Evolutionary conservation across 1,140 invertebrate genomes (phyloP), one percentile per base, ranked within the genome.

Genomic region (Hylaeus anthracinus): DNA sequence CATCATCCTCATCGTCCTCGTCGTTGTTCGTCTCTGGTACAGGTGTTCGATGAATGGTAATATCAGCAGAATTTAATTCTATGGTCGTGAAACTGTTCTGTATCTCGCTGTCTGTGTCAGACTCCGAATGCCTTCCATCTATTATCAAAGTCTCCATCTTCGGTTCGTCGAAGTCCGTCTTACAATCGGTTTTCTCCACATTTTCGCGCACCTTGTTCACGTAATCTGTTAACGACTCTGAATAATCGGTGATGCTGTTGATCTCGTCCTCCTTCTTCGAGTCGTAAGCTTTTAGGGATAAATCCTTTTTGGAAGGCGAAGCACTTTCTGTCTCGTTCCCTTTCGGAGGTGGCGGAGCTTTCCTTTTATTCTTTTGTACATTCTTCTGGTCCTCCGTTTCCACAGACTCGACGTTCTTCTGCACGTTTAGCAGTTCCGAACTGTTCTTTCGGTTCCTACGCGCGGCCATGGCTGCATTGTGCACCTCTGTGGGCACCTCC

Each of bases 1-100:
- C 95, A 79, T 96, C 95, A 74, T 95, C 95, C 2, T 94, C 89
- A 0, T 90, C 86, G 5, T 95, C 94, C 2, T 94, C 92, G 75
- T 94, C 92, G 73, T 94, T 93, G n/a, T 95, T 94, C 43, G 93
- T 92, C 26, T 92, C 93, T 43, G 95, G 94, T 41, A 94, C 90
- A 2, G 95, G 95, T 5, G 95, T 95, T 85, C 96, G 96, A 88
- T 97, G 96, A 55, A 97, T 95, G 2, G 96, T 97, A 60, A 97
- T 96, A 82, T 97, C 96, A 61, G 96, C 95, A 1, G 96, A 94
- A 89, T 96, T 96, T 10, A 97, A 85, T 89, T 96, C 96, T 53
- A 97, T 96, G 2, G 94, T 95, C 15, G 94, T 95, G 15, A 94
- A 92, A 66, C 88, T 93, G 41, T 93, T 91, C 51, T 92, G 91